Percentiles rank a stretch among this genome's conserved stretches.
Conservation (phyloP, 1,140 invertebrate genomes). For the Drosophila ohnishii region DNA sequence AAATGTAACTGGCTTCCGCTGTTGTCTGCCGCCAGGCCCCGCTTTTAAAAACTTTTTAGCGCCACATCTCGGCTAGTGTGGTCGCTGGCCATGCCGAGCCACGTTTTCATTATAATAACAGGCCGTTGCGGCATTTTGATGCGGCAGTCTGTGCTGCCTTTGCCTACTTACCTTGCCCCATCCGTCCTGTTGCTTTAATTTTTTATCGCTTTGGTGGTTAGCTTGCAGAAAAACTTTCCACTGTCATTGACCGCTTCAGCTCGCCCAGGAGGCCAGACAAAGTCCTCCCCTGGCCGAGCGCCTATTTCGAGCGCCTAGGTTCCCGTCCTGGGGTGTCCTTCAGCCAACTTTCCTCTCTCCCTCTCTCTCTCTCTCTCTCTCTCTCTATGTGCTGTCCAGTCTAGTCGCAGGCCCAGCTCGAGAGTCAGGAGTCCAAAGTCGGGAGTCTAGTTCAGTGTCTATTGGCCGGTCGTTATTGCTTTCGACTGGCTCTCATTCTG, state of each 20-base stretch:
- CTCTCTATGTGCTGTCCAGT: conserved; percentile 20
- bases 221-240: conserved; percentile 70
- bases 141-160: conserved; percentile 39
- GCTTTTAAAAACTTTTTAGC: conserved; percentile 14
- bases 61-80: conserved; percentile 20
- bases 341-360: conserved; percentile 45
- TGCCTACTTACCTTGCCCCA: background rate
- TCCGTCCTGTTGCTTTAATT: conserved; percentile 70
- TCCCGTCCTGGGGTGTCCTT: conserved; percentile 54
- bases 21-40: background rate
- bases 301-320: conserved; percentile 35
- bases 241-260: conserved; percentile 73
- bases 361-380: too few species aligned
- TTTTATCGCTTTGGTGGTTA: conserved; percentile 75
- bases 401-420: conserved; percentile 12
- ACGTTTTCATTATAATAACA: conserved; percentile 77
- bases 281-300: conserved; percentile 11
- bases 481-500: conserved; percentile 64
- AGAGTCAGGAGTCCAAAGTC: conserved; percentile 36
- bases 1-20: conserved; percentile 49
- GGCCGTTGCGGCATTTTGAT: conserved; percentile 74
- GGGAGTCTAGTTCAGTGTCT: conserved; percentile 60
- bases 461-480: conserved; percentile 75
- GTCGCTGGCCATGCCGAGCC: conserved; percentile 24
- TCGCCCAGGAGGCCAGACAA: conserved; percentile 48